A percentile compares a stretch with the other conserved stretches of the same genome.
phyloP scores from a whole-genome alignment of 2,113 vertebrate genomes.

The Cyprinodon variegatus region DNA sequence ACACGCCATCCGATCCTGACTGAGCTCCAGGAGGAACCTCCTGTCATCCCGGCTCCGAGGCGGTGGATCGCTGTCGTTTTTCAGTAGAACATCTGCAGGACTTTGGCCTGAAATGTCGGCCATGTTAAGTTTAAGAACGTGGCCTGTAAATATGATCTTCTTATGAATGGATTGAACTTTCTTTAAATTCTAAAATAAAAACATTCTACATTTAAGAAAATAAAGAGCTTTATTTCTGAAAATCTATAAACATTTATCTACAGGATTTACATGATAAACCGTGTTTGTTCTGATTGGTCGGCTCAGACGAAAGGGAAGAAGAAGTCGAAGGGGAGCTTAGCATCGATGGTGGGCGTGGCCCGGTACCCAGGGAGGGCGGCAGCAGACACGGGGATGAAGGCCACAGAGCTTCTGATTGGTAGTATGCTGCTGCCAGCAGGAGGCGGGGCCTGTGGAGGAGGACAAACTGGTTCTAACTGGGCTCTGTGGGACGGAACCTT shows the following conservation, averaged over 20 bases:
- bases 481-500: no score
- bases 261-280: conserved; percentile 27
- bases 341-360: conserved; percentile 85
- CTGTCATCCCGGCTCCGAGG: no score
- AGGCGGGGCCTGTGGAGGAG: conserved; percentile 40
- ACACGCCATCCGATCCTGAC: conserved; percentile 71
- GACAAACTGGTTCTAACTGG: not conserved
- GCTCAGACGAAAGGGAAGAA: conserved; percentile 91
- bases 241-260: conserved; percentile 13
- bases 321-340: conserved; percentile 89
- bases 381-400: conserved; percentile 86
- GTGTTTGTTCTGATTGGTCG: not conserved
- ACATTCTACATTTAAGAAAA: not conserved
- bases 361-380: conserved; percentile 86
- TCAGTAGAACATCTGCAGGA: not conserved
- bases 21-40: not conserved
- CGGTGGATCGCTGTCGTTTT: not conserved
- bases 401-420: conserved; percentile 79
- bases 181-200: no score
- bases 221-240: conserved; percentile 30
- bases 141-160: not conserved
- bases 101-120: not conserved
- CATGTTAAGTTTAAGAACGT: not conserved
- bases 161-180: not conserved
- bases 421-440: conserved; percentile 59